A percentile compares a stretch with the other conserved stretches of the same genome.
phyloP scores from a whole-genome alignment of 2,113 vertebrate genomes.

The Lagopus muta region DNA sequence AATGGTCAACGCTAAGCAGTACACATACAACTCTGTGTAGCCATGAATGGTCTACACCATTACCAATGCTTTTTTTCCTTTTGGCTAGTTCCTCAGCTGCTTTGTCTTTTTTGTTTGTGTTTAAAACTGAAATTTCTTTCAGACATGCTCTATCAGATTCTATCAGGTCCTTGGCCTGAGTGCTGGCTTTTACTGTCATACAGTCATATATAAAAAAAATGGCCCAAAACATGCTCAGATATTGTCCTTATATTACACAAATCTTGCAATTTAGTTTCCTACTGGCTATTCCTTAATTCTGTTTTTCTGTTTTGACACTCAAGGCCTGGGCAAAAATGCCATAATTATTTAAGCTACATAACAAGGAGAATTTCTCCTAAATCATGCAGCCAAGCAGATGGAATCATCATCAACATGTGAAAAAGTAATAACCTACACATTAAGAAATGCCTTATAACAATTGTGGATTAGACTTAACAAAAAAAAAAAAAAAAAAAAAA shows the following conservation, averaged over 20 bases:
- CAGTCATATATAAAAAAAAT: background rate
- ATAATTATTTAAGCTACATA: background rate
- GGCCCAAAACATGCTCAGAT: background rate
- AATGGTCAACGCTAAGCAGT: background rate
- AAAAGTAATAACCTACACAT: conserved; percentile 51
- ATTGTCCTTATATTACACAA: background rate
- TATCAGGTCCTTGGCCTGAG: background rate
- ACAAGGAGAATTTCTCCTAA: background rate
- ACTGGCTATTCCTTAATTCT: background rate
- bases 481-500: conserved; percentile 26
- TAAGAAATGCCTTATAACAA: conserved; percentile 61
- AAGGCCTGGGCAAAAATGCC: background rate
- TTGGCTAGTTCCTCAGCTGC: background rate
- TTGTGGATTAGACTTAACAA: background rate
- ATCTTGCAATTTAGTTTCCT: background rate
- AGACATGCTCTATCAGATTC: background rate
- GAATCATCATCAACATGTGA: background rate
- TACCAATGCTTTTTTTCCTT: background rate
- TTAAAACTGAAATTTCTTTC: background rate
- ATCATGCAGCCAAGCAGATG: background rate
- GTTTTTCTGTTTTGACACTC: background rate
- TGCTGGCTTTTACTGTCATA: background rate
- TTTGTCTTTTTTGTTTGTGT: background rate
- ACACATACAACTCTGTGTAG: background rate
- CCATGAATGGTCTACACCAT: background rate